These are phyloP conservation scores for Simalia tracyae DNA, from an alignment of 2,797 vertebrate genomes.

Conservation along the genomic window DNA sequence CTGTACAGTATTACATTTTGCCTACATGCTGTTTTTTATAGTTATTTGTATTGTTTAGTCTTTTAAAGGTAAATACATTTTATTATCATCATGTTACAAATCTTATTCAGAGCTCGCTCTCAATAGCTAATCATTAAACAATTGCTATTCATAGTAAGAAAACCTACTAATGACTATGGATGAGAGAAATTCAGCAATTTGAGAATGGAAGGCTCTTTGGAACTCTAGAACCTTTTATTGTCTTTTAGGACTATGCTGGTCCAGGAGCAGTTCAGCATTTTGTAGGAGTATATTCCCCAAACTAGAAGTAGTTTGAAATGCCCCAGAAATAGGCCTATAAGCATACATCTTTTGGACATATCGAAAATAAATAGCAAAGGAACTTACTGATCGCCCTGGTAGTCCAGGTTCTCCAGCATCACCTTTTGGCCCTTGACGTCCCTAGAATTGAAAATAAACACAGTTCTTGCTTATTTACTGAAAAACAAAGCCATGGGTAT, in stretches of 20 bases:
- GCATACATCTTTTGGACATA: neutral
- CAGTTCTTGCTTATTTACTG: neutral
- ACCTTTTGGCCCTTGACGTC: constrained; percentile 92
- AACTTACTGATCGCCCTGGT: constrained; percentile 88
- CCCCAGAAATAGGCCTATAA: neutral
- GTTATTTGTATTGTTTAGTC: neutral
- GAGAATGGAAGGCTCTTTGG: neutral
- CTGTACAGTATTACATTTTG: neutral
- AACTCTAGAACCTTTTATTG: neutral
- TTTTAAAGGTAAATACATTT: neutral
- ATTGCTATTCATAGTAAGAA: constrained; percentile 45
- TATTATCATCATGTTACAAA: constrained; percentile 68
- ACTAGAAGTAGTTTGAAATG: neutral
- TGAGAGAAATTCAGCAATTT: neutral
- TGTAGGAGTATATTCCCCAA: neutral
- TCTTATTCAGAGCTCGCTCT: constrained; percentile 57
- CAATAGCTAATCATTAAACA: constrained; percentile 67
- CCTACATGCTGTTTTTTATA: neutral
- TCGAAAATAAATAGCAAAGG: neutral
- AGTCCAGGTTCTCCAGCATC: constrained; percentile 90
- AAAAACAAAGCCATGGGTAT: neutral
- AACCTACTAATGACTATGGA: constrained; percentile 33
- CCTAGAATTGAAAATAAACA: constrained; percentile 72
- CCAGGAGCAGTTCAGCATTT: neutral
- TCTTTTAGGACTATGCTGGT: neutral